Evolutionary conservation across 2,797 vertebrate genomes (phyloP).

Genomic region (Sebastes baramenuke): DNA sequence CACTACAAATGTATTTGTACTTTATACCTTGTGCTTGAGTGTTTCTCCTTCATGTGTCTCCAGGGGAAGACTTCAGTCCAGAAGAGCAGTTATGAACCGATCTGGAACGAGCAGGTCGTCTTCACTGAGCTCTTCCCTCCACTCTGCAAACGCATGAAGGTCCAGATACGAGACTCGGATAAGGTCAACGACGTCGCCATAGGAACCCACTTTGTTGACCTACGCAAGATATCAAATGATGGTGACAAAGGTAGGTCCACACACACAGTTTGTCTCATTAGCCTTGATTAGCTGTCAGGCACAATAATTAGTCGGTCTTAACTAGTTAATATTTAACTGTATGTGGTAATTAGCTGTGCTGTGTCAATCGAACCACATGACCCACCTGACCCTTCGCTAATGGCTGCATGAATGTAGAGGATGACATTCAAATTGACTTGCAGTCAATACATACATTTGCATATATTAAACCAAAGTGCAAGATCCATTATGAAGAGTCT

Average conservation of each 20-base stretch:
- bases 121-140: slow-evolving; percentile 98
- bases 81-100: slow-evolving; percentile 96
- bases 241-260: slow-evolving; percentile 91
- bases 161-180: slow-evolving; percentile 97
- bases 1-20: not conserved
- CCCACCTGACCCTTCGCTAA: slow-evolving; percentile 14
- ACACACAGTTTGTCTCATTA: slow-evolving; percentile 5
- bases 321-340: slow-evolving; percentile 16
- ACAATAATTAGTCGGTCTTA: slow-evolving; percentile 21
- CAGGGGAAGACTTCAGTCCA: slow-evolving; percentile 96
- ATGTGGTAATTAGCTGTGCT: slow-evolving; percentile 32
- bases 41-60: not conserved
- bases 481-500: not conserved
- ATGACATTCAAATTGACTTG: slow-evolving; percentile 12
- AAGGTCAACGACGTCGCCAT: slow-evolving; percentile 98
- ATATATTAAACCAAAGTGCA: slow-evolving; percentile 5
- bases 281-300: slow-evolving; percentile 33
- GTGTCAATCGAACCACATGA: slow-evolving; percentile 11
- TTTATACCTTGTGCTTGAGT: not conserved
- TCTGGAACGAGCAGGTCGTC: slow-evolving; percentile 95
- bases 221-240: slow-evolving; percentile 95
- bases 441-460: slow-evolving; percentile 8
- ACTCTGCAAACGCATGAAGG: slow-evolving; percentile 92
- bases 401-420: slow-evolving; percentile 7
- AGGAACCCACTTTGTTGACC: slow-evolving; percentile 95